These are phyloP conservation scores for Brachionus paranguensis DNA, from an alignment of 1,140 invertebrate genomes.

Conservation along the genomic window DNA sequence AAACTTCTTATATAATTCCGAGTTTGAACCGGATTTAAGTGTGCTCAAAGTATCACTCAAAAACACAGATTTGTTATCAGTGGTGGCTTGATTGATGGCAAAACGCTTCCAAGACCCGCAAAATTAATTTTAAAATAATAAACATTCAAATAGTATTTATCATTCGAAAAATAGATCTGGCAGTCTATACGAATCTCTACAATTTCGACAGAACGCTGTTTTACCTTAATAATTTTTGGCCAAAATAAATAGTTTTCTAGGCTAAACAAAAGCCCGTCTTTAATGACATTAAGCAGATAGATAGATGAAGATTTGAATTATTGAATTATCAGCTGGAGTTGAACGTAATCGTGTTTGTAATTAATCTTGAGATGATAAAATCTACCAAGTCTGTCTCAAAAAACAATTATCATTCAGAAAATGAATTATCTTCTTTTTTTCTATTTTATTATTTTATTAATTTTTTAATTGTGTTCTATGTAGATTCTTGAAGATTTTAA, in stretches of 20 bases:
- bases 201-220: background rate
- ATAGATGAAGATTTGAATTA: background rate
- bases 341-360: background rate
- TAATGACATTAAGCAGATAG: slow-evolving; percentile 6
- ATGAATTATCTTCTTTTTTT: background rate
- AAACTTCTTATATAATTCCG: background rate
- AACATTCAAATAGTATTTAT: slow-evolving; percentile 31
- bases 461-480: background rate
- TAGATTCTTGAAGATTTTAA: background rate
- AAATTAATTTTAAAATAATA: slow-evolving; percentile 21
- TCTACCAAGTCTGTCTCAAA: background rate
- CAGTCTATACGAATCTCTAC: slow-evolving; percentile 3
- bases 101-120: background rate
- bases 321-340: slow-evolving; percentile 16
- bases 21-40: background rate
- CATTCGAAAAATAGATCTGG: background rate
- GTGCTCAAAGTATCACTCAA: background rate
- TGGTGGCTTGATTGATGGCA: slow-evolving; percentile 12
- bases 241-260: slow-evolving; percentile 1
- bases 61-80: background rate
- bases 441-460: background rate
- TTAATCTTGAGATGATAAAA: background rate
- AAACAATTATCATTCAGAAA: background rate
- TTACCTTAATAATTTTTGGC: background rate
- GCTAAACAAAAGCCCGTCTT: slow-evolving; percentile 6